These are phyloP conservation scores for Dasyurus viverrinus DNA, from an alignment of 2,113 vertebrate species.

Conservation along the genomic window DNA sequence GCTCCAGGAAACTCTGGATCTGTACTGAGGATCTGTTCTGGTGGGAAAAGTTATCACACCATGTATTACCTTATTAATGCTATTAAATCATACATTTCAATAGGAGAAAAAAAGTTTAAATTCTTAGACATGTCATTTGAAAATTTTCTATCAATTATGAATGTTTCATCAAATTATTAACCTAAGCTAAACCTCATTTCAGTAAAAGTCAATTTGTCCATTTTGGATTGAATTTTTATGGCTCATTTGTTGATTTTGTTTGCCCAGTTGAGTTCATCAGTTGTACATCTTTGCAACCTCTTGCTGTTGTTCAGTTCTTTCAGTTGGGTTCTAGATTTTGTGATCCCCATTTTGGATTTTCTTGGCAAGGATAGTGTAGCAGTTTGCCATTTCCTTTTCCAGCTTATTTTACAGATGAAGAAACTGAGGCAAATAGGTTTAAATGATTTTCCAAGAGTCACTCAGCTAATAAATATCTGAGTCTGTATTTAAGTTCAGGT, in stretches of 20 bases:
- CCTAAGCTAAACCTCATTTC: neutral
- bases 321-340: neutral
- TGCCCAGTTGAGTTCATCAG: neutral
- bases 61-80: neutral
- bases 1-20: rapidly evolving
- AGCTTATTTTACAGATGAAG: neutral
- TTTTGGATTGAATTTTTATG: neutral
- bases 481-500: neutral
- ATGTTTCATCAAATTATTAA: neutral
- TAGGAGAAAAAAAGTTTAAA: neutral
- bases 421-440: neutral
- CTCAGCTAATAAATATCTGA: neutral
- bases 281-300: neutral
- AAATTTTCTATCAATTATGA: neutral
- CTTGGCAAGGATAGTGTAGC: neutral
- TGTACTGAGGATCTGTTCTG: neutral
- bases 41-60: neutral
- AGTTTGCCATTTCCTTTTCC: neutral
- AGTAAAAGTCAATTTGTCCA: neutral
- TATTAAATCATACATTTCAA: neutral
- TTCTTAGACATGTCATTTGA: neutral
- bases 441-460: neutral
- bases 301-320: neutral
- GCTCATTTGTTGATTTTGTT: neutral
- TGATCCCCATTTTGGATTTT: neutral